Base-by-base conservation (phyloP, 1,140 invertebrate genomes). In the Neuroterus valhalla region DNA sequence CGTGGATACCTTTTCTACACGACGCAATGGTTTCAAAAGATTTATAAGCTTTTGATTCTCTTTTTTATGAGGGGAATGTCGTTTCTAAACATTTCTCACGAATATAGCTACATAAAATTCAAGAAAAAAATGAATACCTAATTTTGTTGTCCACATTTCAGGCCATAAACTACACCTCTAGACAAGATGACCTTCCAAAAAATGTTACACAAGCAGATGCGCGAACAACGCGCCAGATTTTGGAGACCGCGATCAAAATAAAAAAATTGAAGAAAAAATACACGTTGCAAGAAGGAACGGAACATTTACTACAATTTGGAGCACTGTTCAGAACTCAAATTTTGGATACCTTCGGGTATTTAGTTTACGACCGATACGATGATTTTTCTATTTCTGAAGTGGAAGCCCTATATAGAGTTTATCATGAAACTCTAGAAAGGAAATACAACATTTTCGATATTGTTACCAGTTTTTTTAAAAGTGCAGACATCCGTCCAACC, bases 361-460 rank as follows among this genome's bases (percentile, higher is more conserved):
- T 84, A 10, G 71, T 84, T 21, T 85, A 83, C 73, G 73, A 82
- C 11, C 71, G 75, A 44, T 85, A 85, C 66, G 82, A 85, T 26
- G 80, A 85, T 67, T 83, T 81, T n/a, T 73, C 68, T 8, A 70
- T 81, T 10, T 44, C 12, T 44, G 76, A 85, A 72, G 68, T 84
- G 17, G 75, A 85, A 23, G 71, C 79, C 3, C 69, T 85, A 10
- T 79, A 76, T 69, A 76, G 46, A 14, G 67, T 85, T 0, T 83
- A 85, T 55, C 74, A 68, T 3, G 78, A 81, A 26, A 85, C 79
- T 15, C 19, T 84, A 10, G 67, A 81, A n/a, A 71, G 84, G n/a
- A 79, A 78, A 5, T 85, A 82, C 74, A 77, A 83, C 42, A 74
- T 85, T 8, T 84, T 85, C 45, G 44, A 78, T 31, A 66, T 84